These are phyloP conservation scores for Bos taurus DNA, from an alignment of 2,113 vertebrate species.

Conservation along the genomic window DNA sequence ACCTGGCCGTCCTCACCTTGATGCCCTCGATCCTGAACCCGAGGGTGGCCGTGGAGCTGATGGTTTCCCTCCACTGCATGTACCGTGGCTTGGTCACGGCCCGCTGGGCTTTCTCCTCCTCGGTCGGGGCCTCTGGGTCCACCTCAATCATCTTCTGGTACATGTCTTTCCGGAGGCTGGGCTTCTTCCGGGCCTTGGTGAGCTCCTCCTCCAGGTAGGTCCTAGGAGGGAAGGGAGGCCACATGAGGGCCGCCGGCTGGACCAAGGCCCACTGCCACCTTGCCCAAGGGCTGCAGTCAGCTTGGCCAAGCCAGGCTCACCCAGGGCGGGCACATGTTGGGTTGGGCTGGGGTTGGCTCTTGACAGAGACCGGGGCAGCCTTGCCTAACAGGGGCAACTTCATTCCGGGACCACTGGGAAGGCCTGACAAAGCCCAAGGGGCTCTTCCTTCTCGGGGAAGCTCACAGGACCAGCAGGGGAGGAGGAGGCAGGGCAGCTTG, in stretches of 20 bases:
- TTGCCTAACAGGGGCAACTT: neutral
- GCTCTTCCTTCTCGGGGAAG: neutral
- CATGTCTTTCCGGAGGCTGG: constrained; percentile 95
- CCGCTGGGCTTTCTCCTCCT: constrained; percentile 87
- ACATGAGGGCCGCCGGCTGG: rapidly evolving
- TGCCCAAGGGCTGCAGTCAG: neutral
- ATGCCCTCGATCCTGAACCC: constrained; percentile 98
- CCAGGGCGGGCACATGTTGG: rapidly evolving
- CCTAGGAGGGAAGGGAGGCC: constrained; percentile 66
- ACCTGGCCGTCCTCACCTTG: constrained; percentile 84
- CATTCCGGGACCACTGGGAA: neutral
- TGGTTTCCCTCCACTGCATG: constrained; percentile 99
- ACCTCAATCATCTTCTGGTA: constrained; percentile 98
- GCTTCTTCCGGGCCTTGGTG: constrained; percentile 96
- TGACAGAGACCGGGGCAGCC: rapidly evolving
- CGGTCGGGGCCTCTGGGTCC: constrained; percentile 88
- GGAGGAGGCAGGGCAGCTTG: neutral
- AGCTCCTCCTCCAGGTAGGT: constrained; percentile 97
- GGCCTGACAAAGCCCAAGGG: neutral
- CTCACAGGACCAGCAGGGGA: neutral
- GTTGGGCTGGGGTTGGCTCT: neutral
- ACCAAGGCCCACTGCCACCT: neutral
- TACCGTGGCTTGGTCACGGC: constrained; percentile 97
- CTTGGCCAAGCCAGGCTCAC: neutral
- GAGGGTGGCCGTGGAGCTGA: constrained; percentile 94